A percentile compares a stretch with the other conserved stretches of the same genome.
These are phyloP conservation scores for Diorhabda elongata DNA, from an alignment of 1,140 invertebrate genomes.

Conservation along the genomic window DNA sequence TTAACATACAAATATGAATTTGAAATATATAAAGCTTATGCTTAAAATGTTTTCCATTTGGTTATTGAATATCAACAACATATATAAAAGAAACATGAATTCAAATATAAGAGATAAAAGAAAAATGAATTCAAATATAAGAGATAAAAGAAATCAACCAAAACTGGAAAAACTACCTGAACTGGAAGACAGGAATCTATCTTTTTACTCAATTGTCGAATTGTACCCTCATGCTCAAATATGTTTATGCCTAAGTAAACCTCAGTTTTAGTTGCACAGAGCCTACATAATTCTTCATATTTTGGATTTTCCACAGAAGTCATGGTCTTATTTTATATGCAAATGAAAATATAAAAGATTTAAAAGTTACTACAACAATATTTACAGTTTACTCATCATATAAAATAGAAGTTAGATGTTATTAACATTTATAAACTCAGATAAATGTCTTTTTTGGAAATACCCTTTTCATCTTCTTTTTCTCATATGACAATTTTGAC, in stretches of 20 bases:
- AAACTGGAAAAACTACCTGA: conserved; percentile 46
- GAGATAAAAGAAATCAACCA: too few relatives aligned
- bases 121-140: neutral
- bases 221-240: conserved; percentile 54
- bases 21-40: conserved; percentile 7
- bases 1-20: conserved; percentile 14
- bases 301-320: conserved; percentile 36
- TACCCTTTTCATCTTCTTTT: too few relatives aligned
- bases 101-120: too few relatives aligned
- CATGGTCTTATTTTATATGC: neutral
- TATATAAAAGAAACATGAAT: conserved; percentile 4
- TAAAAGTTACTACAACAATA: too few relatives aligned
- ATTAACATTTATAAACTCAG: too few relatives aligned
- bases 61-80: too few relatives aligned
- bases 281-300: conserved; percentile 51
- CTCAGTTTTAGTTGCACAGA: conserved; percentile 56
- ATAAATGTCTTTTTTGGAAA: too few relatives aligned
- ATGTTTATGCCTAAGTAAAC: conserved; percentile 56
- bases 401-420: too few relatives aligned
- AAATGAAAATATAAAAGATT: too few relatives aligned
- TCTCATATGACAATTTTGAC: too few relatives aligned
- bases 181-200: conserved; percentile 57
- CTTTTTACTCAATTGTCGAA: conserved; percentile 58
- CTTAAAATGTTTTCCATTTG: too few relatives aligned
- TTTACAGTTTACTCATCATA: too few relatives aligned